Base-by-base conservation (phyloP, 2,113 vertebrate genomes). In the Tonatia bakeri region DNA sequence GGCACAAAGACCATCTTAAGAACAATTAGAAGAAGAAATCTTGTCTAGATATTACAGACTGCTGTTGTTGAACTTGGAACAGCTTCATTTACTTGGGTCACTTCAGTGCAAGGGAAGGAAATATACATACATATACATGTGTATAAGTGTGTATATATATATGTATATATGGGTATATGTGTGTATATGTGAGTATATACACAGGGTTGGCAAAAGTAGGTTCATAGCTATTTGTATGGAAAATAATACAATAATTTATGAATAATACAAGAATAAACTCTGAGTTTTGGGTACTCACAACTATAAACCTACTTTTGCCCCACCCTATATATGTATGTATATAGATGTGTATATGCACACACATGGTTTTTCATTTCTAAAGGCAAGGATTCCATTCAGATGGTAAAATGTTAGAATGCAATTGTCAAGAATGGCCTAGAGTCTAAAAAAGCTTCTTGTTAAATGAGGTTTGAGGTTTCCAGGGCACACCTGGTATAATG, bases 401-500 rank as follows among this genome's bases (percentile, higher is more conserved):
- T 80, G 52, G 38, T 47, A 24, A 92, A 67, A 69, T 72, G 67
- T 52, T 45, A 95, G 95, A 94, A 56, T 97, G 73, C 76, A 87
- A 2, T n/a, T 86, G 52, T 87, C 85, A 76, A 67, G 65, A 94
- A 90, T 5, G 50, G 31, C 0, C 16, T 76, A 5, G 26, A 15
- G 67, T 87, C 47, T 82, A 43, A 85, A 94, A 92, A 15, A 81
- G 24, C 33, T 90, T 47, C 82, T 79, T 94, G 69, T 79, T 40
- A 94, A 95, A 96, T 50, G 86, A 36, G 8, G 22, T 83, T 96
- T 95, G 92, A 38, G 10, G 22, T 88, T 96, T 96, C 76, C 94
- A 86, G 95, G 95, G 24, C 56, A 87, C 95, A 90, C 24, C 85
- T 96, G 83, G 28, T 15, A 70, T 91, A 95, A 86, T 81, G 95